Evolutionary conservation across 2,113 vertebrate genomes (phyloP), one percentile per base, ranked within the genome.

Genomic region (Junco hyemalis): DNA sequence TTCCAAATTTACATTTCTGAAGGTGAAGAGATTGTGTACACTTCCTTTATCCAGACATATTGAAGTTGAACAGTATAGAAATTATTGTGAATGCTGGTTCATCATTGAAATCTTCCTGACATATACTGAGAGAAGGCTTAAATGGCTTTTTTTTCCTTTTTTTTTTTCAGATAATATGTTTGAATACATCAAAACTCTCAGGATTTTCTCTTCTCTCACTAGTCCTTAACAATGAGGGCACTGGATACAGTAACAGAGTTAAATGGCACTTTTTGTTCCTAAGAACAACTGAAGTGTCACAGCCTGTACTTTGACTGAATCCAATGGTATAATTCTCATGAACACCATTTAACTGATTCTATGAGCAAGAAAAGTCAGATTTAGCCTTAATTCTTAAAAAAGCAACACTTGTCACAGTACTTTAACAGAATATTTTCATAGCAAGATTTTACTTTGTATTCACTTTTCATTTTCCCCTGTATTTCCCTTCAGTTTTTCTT

Each of bases 1-100:
- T 47, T 91, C 14, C 50, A 92, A 45, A 85, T 87, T 78, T 92
- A 65, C 83, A 71, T 92, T 78, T 95, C 51, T 81, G 81, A 91
- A 68, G 80, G 44, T 60, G 76, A 88, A 90, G 72, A 70, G n/a
- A 44, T 51, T 10, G 0, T 88, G 44, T 60, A n/a, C 1, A 1
- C n/a, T 91, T 95, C 36, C 45, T 77, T 88, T 74, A 44, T 78
- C 29, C 51, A 8, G 47, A 33, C 2, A 1, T 57, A 26, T 16
- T 81, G 63, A 80, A 69, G 21, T 29, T 70, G 38, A 89, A 44
- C 40, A 64, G 44, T 69, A 22, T 38, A 68, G 73, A 76, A 91
- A 61, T 57, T 14, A 69, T 29, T 45, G 20, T 56, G 48, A 91
- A 40, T 36, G 10, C 15, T 72, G 20, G 40, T 74, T 87, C 40